phyloP scores from a whole-genome alignment of 2,113 vertebrate species.

The Tachuris rubrigastra region DNA sequence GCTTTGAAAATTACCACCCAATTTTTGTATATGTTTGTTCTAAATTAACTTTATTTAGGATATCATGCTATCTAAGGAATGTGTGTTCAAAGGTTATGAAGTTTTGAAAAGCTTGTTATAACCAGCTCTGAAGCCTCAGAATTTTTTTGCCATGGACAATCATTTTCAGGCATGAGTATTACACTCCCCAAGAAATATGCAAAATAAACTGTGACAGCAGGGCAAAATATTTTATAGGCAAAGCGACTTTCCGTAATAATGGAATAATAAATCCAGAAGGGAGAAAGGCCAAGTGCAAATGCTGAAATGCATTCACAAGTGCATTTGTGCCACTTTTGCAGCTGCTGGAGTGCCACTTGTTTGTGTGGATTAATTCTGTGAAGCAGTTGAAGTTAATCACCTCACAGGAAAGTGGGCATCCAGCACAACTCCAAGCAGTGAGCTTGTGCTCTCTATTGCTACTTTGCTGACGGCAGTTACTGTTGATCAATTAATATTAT shows the following conservation, averaged over 20 bases:
- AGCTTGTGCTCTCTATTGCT: not conserved
- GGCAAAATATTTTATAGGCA: constrained; percentile 49
- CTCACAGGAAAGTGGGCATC: not conserved
- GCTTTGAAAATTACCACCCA: not conserved
- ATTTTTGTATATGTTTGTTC: not conserved
- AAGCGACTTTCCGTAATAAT: constrained; percentile 52
- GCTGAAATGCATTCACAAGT: constrained; percentile 8
- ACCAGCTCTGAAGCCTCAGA: not conserved
- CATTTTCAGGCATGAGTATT: constrained; percentile 20
- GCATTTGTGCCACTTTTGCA: not conserved
- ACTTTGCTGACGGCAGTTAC: not conserved
- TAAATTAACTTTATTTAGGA: not conserved
- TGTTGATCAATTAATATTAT: not conserved
- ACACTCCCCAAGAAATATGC: constrained; percentile 14
- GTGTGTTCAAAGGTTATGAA: not conserved
- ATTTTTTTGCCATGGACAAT: constrained; percentile 34
- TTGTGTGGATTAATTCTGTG: not conserved
- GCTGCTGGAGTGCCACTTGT: not conserved
- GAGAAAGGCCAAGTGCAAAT: not conserved
- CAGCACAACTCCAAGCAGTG: not conserved
- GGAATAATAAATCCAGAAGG: constrained; percentile 54
- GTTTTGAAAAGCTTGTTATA: not conserved
- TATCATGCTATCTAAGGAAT: not conserved
- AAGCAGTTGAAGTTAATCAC: not conserved
- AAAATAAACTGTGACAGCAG: constrained; percentile 51